phyloP scores from a whole-genome alignment of 2,888 invertebrate species.

The Orthonychiurus folsomi region DNA sequence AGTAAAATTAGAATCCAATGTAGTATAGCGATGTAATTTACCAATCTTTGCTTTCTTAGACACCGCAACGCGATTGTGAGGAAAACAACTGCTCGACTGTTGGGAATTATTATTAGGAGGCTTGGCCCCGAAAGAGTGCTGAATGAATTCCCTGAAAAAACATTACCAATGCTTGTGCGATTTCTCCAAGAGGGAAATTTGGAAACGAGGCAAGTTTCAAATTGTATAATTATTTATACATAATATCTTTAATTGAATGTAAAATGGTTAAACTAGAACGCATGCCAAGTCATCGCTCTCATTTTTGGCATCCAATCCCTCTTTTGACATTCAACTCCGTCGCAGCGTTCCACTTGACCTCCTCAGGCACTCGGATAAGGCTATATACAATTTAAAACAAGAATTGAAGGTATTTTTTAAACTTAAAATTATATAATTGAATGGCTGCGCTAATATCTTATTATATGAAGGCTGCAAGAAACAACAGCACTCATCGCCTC shows the following conservation, averaged over 20 bases:
- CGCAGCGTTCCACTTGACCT: conserved; percentile 71
- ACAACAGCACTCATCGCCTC: too few relatives aligned
- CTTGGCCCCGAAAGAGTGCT: conserved; percentile 64
- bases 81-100: conserved; percentile 68
- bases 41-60: conserved; percentile 41
- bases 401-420: not conserved
- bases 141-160: conserved; percentile 66
- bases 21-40: not conserved
- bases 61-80: conserved; percentile 85
- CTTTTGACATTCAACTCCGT: conserved; percentile 64
- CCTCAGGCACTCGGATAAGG: conserved; percentile 58
- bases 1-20: conserved; percentile 20
- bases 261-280: conserved; percentile 50
- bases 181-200: conserved; percentile 76
- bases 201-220: conserved; percentile 59
- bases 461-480: too few relatives aligned
- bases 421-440: too few relatives aligned
- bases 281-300: conserved; percentile 71
- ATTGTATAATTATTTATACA: conserved; percentile 4
- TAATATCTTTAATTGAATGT: too few relatives aligned
- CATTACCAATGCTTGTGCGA: conserved; percentile 71
- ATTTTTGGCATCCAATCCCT: conserved; percentile 60
- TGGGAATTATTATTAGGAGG: conserved; percentile 62
- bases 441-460: too few relatives aligned
- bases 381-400: not conserved